Conservation (phyloP, 2,888 invertebrate genomes). For the Pyrochroa serraticornis region DNA sequence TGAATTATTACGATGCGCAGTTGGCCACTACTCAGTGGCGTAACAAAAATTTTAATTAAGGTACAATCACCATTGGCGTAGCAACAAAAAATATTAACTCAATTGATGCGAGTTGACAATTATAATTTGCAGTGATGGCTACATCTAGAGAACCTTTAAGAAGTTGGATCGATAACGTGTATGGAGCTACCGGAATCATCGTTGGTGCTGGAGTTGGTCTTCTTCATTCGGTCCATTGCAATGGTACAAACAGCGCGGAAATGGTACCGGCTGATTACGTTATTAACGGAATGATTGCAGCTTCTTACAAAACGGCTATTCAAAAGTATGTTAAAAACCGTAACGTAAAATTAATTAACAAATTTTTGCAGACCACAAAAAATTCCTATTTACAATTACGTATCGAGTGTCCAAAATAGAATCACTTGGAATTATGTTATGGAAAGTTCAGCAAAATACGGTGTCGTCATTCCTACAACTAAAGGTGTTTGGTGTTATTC, state of each 20-base stretch:
- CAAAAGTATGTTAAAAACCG: constrained; percentile 17
- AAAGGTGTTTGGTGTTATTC: constrained; percentile 72
- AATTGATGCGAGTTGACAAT: too few relatives aligned
- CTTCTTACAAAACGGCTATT: constrained; percentile 56
- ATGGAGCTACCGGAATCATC: constrained; percentile 74
- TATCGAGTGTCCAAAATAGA: constrained; percentile 19
- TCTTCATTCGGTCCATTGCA: constrained; percentile 62
- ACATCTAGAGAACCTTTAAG: constrained; percentile 72
- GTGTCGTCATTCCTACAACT: constrained; percentile 62
- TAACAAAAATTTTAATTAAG: too few relatives aligned
- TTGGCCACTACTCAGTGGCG: too few relatives aligned
- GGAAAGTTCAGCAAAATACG: constrained; percentile 62
- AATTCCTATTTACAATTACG: constrained; percentile 20
- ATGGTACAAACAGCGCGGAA: constrained; percentile 68
- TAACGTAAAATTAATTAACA: neutral
- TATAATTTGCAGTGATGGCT: constrained; percentile 56
- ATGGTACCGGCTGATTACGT: constrained; percentile 82
- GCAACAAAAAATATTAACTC: too few relatives aligned
- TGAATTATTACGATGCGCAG: too few relatives aligned
- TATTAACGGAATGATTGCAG: constrained; percentile 73
- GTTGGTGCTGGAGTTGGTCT: constrained; percentile 23
- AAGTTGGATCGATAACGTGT: constrained; percentile 87
- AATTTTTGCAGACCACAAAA: constrained; percentile 1
- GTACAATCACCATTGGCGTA: too few relatives aligned
- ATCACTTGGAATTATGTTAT: constrained; percentile 55